Base-by-base conservation (phyloP, 2,888 invertebrate genomes). In the Agonopterix heracliana region DNA sequence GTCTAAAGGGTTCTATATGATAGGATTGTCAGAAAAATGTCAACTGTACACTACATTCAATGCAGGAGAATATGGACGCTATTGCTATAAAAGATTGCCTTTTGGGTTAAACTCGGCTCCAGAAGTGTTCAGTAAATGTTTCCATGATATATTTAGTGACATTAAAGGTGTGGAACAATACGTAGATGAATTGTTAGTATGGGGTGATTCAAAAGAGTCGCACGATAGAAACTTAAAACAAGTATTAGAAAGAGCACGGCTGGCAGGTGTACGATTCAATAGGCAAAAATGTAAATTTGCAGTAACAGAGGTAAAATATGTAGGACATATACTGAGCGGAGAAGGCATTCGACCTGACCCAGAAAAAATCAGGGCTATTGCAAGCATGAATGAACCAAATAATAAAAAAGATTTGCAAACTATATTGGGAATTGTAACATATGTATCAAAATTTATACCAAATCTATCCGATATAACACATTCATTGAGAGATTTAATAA, bases 341-440 rank as follows among this genome's bases (percentile, higher is more conserved):
- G 12, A 46, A 2, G 46, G 46, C 7, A 10, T 53, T 3, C 43
- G 41, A 42, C 48, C 50, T 4, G 53, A 53, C 26, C 47, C 46
- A 9, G 53, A 53, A 36, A 53, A 53, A 41, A 44, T 50, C 12
- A 40, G 40, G 26, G 48, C 53, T 9, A 53, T 53, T 9, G 2
- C 41, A 12, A 9, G n/a, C 9, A 49, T 54, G 51, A n/a, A 45
- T 4, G 46, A 42, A 35, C 52, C 54, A 9, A 51, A 44, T 0
- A 47, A 13, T 42, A 49, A 50, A 52, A 52, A 49, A 49, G 46
- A 52, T 13, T 44, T 52, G n/a, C 52, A 54, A 36, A 48, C 17
- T 17, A 13, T 50, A 40, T 44, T 54, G 40, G 54, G 54, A 8
- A 54, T 54, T n/a, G 49, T 55, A 14, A 55, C 47, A 5, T 55